Evolutionary conservation across 2,797 vertebrate genomes (phyloP), one percentile per base, ranked within the genome.

Genomic region (Oreochromis grahami): DNA sequence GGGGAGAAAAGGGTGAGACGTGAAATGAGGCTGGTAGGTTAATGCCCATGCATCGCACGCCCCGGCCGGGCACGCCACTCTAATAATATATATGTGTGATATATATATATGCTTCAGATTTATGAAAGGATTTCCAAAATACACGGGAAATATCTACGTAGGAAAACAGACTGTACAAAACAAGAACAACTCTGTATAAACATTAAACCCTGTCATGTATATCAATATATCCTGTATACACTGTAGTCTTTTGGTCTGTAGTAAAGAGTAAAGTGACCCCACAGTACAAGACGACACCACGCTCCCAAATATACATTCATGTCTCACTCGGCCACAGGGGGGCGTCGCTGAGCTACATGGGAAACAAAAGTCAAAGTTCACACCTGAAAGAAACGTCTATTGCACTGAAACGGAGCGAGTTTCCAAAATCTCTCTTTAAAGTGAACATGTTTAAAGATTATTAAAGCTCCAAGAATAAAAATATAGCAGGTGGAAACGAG

Each of bases 141-240:
- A 89, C 84, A 92, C 89, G 93, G 77, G 83, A 91, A 91, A 92
- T 95, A 96, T 97, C 94, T 95, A 96, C 90, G 94, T 96, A 96
- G 96, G 95, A 97, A 97, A 91, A 97, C 96, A 97, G 96, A 97
- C 96, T 97, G 95, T 98, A 97, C 96, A 97, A 97, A 81, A 86
- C 43, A 96, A 70, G 94, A 97, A 96, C 96, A 96, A 92, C 95
- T 97, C 97, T 96, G 96, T 97, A 97, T 96, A 97, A 98, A 98
- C 96, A 97, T 97, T 97, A 96, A 95, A 97, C 96, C 95, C 94
- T 96, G 94, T 95, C 94, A 95, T 95, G 95, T 95, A 96, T 91
- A 94, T 94, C 95, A 97, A 94, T 93, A 94, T 92, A 92, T 89
- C 83, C 82, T 93, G 84, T 87, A 63, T 79, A 81, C 82, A 84